Conservation (phyloP, 23 tunicate species). For the Trididemnum clinides region DNA sequence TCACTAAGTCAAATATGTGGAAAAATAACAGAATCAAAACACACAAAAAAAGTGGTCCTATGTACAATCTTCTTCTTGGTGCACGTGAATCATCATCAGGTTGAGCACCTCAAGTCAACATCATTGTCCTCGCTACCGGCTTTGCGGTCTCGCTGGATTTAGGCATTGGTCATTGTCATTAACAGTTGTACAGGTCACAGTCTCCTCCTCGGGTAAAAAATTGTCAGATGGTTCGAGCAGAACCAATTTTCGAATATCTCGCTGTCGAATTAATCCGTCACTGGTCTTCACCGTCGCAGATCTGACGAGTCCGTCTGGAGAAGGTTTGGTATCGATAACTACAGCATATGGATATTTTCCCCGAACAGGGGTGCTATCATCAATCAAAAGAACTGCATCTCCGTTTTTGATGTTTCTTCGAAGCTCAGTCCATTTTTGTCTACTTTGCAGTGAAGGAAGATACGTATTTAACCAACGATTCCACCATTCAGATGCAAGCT, state of each 20-base stretch:
- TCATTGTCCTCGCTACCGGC: no score
- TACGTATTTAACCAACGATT: background rate
- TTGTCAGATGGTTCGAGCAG: no score
- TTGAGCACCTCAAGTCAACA: no score
- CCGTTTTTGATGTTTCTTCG: background rate
- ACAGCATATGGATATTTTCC: background rate
- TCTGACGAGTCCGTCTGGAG: background rate
- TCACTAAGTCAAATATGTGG: no score
- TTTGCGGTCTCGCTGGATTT: no score
- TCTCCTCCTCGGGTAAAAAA: no score
- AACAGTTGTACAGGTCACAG: no score
- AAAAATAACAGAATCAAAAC: no score
- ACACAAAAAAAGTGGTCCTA: no score
- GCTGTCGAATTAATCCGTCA: background rate
- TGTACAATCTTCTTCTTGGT: no score
- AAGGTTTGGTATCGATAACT: background rate
- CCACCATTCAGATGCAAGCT: slow-evolving; percentile 2
- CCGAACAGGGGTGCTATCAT: background rate
- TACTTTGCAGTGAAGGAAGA: background rate
- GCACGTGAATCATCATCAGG: no score
- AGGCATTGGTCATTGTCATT: no score
- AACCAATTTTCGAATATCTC: background rate
- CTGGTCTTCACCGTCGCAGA: background rate
- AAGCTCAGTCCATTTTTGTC: background rate
- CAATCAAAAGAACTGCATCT: background rate